These are phyloP conservation scores for Papilio polytes DNA, from an alignment of 1,140 invertebrate species.

Conservation along the genomic window DNA sequence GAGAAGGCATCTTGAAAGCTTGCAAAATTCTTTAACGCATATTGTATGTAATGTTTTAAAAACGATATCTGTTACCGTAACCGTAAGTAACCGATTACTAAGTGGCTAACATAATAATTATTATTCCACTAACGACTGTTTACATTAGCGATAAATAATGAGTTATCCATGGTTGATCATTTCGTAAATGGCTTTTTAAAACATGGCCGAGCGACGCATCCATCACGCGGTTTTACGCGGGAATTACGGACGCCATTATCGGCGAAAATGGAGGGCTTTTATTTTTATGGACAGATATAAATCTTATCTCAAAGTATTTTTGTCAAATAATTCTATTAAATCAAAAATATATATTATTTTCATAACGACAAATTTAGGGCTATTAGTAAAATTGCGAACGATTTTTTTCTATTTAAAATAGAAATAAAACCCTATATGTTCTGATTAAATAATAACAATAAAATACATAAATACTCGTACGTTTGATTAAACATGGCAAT, in stretches of 20 bases:
- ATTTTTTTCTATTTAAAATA: no score
- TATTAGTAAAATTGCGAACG: no score
- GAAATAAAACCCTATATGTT: background rate
- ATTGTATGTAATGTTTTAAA: background rate
- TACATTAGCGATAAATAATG: conserved; percentile 66
- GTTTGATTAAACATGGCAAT: background rate
- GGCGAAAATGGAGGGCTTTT: conserved; percentile 6
- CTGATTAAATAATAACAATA: background rate
- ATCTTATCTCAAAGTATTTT: background rate
- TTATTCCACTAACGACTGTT: conserved; percentile 60
- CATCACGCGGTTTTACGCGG: conserved; percentile 32
- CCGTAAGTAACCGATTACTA: background rate
- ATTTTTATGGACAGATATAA: background rate
- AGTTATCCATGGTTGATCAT: conserved; percentile 45
- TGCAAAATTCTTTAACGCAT: background rate
- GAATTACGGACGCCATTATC: conserved; percentile 32
- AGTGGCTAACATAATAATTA: conserved; percentile 41
- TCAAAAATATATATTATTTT: background rate
- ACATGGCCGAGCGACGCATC: conserved; percentile 29
- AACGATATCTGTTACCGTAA: no score
- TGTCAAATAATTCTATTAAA: conserved; percentile 24
- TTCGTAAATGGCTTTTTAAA: conserved; percentile 48
- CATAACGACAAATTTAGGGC: background rate
- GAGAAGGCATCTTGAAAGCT: conserved; percentile 48
- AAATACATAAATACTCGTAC: background rate